A percentile compares a stretch with the other conserved stretches of the same genome.
phyloP scores from a whole-genome alignment of 2,888 invertebrate genomes.

The Mythimna impura region DNA sequence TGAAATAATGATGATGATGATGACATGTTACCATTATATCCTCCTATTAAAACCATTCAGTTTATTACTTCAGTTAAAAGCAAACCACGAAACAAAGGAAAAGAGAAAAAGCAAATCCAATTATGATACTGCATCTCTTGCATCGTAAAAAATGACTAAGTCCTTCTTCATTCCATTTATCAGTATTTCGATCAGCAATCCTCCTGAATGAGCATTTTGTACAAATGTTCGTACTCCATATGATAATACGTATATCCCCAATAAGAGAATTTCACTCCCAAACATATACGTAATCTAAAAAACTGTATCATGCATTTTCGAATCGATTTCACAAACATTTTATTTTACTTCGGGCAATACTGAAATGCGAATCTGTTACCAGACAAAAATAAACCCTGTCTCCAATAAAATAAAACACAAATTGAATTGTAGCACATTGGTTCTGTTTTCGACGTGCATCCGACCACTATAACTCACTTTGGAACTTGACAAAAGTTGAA shows the following conservation, averaged over 20 bases:
- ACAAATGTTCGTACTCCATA: slow-evolving; percentile 31
- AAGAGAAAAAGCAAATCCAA: not conserved
- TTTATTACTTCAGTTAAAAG: not conserved
- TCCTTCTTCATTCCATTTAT: slow-evolving; percentile 30
- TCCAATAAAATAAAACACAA: slow-evolving; percentile 33
- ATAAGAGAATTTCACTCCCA: slow-evolving; percentile 26
- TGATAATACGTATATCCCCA: slow-evolving; percentile 19
- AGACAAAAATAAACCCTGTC: slow-evolving; percentile 46
- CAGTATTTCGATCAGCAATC: slow-evolving; percentile 25
- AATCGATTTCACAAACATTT: slow-evolving; percentile 63
- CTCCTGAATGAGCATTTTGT: slow-evolving; percentile 30
- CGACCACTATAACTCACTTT: slow-evolving; percentile 76
- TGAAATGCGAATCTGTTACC: slow-evolving; percentile 42
- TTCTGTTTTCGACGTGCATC: slow-evolving; percentile 65
- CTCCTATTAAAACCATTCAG: not conserved
- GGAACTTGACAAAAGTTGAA: slow-evolving; percentile 80
- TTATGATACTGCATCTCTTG: slow-evolving; percentile 8
- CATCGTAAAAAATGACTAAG: slow-evolving; percentile 9
- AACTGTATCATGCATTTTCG: slow-evolving; percentile 56
- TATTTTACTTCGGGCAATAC: slow-evolving; percentile 61
- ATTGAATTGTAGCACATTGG: slow-evolving; percentile 39
- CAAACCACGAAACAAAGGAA: too few relatives aligned
- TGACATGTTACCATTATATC: not conserved
- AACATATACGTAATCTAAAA: slow-evolving; percentile 52
- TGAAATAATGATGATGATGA: too few relatives aligned